Evolutionary conservation across 2,888 invertebrate species (phyloP).

Genomic region (Aleiodes testaceus): DNA sequence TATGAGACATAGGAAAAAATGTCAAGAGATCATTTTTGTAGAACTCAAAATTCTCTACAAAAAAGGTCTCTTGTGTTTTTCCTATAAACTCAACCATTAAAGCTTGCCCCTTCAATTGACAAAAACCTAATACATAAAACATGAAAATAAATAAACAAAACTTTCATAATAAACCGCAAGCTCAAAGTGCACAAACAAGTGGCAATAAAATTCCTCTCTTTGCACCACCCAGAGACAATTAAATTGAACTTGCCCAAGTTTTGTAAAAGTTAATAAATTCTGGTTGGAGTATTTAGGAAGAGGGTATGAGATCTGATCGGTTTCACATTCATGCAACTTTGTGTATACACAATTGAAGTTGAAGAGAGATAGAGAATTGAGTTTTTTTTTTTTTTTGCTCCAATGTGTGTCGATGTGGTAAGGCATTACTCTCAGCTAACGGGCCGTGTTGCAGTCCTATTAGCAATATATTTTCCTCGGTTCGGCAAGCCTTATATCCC

Average conservation of each 20-base stretch:
- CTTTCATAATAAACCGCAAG: too few species aligned
- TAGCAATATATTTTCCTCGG: conserved; percentile 68
- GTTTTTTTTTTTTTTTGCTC: too few species aligned
- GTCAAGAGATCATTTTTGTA: too few species aligned
- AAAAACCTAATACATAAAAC: too few species aligned
- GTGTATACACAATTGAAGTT: conserved; percentile 35
- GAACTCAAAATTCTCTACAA: too few species aligned
- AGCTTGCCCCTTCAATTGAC: too few species aligned
- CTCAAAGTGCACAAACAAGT: too few species aligned
- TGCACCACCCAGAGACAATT: background rate
- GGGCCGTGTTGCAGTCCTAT: conserved; percentile 67
- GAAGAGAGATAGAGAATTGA: background rate
- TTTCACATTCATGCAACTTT: conserved; percentile 40
- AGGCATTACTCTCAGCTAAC: conserved; percentile 68
- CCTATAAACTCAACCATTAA: too few species aligned
- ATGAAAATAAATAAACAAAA: too few species aligned
- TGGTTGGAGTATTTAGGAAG: conserved; percentile 22
- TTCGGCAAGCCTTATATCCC: conserved; percentile 56
- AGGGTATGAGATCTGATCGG: conserved; percentile 6
- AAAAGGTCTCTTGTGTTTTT: too few species aligned
- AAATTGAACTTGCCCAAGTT: background rate
- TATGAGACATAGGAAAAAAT: too few species aligned
- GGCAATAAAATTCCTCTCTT: too few species aligned
- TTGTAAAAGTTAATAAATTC: conserved; percentile 39
- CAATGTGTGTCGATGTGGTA: conserved; percentile 64